Percentiles rank a stretch among this genome's conserved stretches.
Conservation (phyloP, 2,888 invertebrate species). For the Imbricaverruca yamaguchii region DNA sequence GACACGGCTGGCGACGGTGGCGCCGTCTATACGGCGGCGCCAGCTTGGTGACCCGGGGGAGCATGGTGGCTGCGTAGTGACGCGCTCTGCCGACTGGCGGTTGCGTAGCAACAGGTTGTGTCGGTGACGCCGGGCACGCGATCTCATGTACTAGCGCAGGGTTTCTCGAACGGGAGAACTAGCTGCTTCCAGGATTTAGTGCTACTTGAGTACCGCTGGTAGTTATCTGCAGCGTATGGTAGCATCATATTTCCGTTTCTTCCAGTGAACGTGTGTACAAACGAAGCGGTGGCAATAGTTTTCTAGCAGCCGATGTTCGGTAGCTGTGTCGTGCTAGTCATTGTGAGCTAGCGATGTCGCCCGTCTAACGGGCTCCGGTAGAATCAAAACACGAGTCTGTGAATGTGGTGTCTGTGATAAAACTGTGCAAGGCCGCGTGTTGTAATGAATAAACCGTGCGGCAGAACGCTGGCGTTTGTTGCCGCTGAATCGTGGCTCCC, state of each 20-base stretch:
- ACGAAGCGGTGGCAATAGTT: conserved; percentile 19
- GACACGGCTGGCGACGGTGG: neutral
- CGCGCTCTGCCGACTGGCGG: neutral
- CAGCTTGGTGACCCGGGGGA: neutral
- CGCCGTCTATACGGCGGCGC: neutral
- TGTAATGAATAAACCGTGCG: neutral
- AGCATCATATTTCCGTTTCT: neutral
- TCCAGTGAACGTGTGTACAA: conserved; percentile 13
- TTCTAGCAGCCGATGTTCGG: neutral
- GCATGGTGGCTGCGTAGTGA: neutral
- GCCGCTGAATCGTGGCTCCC: too few relatives aligned
- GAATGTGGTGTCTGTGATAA: conserved; percentile 12
- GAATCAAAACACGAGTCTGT: conserved; percentile 12
- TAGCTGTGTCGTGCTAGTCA: conserved; percentile 13
- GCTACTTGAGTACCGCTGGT: neutral
- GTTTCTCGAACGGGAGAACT: neutral
- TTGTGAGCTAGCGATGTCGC: neutral
- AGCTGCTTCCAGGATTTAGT: conserved; percentile 5
- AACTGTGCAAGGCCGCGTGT: neutral
- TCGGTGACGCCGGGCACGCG: too few relatives aligned
- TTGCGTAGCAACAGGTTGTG: too few relatives aligned
- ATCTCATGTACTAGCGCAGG: neutral
- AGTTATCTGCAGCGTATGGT: neutral
- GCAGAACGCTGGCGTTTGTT: neutral
- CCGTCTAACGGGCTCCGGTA: conserved; percentile 4